Evolutionary conservation across 1,140 invertebrate genomes (phyloP).

Genomic region (Calosoma granatense): DNA sequence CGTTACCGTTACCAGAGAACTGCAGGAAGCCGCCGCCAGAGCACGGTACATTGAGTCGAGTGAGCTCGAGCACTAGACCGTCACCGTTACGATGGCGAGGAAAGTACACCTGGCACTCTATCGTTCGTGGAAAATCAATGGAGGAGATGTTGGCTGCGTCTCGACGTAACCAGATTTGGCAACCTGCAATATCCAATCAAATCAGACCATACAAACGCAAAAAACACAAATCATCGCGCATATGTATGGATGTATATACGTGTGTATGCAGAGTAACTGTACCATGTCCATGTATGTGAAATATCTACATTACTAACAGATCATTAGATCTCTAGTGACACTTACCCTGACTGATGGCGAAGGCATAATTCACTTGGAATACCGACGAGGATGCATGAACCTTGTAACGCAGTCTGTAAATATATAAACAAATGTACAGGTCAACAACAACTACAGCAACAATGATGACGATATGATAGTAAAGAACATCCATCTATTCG

Average conservation of each 20-base stretch:
- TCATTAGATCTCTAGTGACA: too few relatives aligned
- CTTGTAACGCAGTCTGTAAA: conserved; percentile 13
- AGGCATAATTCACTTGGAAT: conserved; percentile 3
- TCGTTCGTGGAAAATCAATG: conserved; percentile 24
- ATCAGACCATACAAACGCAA: not conserved
- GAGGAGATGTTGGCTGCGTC: conserved; percentile 26
- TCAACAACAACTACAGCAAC: too few relatives aligned
- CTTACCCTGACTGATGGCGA: conserved; percentile 13
- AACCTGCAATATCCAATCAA: conserved; percentile 28
- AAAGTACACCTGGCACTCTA: conserved; percentile 35
- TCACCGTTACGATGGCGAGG: conserved; percentile 28
- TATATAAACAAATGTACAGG: too few relatives aligned
- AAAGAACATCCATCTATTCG: too few relatives aligned
- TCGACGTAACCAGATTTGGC: conserved; percentile 29
- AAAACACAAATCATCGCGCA: too few relatives aligned
- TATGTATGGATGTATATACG: too few relatives aligned
- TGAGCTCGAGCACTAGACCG: conserved; percentile 46
- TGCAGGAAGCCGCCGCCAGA: conserved; percentile 40
- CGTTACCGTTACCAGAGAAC: conserved; percentile 32
- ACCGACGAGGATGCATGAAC: not conserved
- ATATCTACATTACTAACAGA: too few relatives aligned
- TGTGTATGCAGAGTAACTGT: too few relatives aligned
- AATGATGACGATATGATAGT: too few relatives aligned
- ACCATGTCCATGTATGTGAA: too few relatives aligned
- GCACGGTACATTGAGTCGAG: conserved; percentile 52